Base-by-base conservation (phyloP, 1,140 invertebrate genomes). In the Meteorus sp. region DNA sequence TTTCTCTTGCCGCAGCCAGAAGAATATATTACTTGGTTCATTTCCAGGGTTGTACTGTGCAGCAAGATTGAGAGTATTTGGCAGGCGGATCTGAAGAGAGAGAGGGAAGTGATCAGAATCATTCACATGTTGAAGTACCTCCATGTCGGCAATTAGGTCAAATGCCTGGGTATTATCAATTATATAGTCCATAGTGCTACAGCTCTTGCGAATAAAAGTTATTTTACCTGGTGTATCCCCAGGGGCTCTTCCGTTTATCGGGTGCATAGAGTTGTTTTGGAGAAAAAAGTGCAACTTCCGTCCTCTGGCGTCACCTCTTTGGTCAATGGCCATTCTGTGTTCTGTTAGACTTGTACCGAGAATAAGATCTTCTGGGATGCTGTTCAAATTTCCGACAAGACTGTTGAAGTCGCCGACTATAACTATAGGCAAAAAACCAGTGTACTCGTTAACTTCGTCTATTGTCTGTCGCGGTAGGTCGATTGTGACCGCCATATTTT, bases 21-120 rank as follows among this genome's bases (percentile, higher is more conserved):
- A 15, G 35, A n/a, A 37, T 3, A 15, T 37, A 11, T 15, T 13
- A 13, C 17, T 11, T 11, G 17, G 17, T 4, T 13, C 35, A 13
- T 37, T 15, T 15, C 35, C 17, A 15, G 4, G n/a, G n/a, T n/a
- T 37, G 2, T 6, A 13, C 17, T 37, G n/a, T 11, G 17, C 17
- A 37, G 35, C 17, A 13, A 15, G 2, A 13, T 37, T 11, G 5
- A 15, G n/a, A n/a, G 23, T 19, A 13, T 19, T 6, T n/a, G 8
- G 27, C 13, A 11, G 2, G 11, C 11, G 1, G 9, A 50, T 11
- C 17, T 50, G 22, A 20, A 50, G 23, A n/a, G 9, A 11, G 6
- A 50, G 22, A 15, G 47, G 47, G 47, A 50, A 50, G 27, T 50
- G 47, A 29, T 50, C 47, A 6, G 47, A 50, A 11, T 6, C 17